Conservation (phyloP, 2,113 vertebrate species). For the Tamias sibiricus region DNA sequence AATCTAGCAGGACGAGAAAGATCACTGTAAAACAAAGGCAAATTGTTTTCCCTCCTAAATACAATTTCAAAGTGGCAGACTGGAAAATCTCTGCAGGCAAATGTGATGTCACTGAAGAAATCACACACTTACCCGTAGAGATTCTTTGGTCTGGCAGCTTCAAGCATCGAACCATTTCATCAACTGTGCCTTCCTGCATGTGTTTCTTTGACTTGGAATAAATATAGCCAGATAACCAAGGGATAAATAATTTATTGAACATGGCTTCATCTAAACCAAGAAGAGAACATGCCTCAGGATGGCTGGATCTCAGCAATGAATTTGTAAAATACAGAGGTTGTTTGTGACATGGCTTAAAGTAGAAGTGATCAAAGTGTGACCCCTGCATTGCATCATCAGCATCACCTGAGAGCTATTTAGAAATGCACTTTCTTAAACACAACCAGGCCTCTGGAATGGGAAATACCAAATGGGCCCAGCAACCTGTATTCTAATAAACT, state of each 20-base stretch:
- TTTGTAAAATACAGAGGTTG: neutral
- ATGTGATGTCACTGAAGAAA: slow-evolving; percentile 92
- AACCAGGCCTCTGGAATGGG: neutral
- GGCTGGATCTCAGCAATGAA: slow-evolving; percentile 3
- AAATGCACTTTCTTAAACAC: neutral
- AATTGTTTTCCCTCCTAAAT: slow-evolving; percentile 32
- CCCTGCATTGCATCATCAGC: neutral
- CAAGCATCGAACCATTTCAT: slow-evolving; percentile 64
- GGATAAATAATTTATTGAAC: neutral
- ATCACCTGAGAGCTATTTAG: neutral
- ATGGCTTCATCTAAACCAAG: slow-evolving; percentile 31
- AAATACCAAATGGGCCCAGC: neutral
- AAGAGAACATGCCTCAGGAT: neutral
- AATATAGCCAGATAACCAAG: slow-evolving; percentile 56
- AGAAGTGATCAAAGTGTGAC: neutral
- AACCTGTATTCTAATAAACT: neutral
- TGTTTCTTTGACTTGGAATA: slow-evolving; percentile 63
- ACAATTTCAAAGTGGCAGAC: slow-evolving; percentile 86
- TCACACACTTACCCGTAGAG: slow-evolving; percentile 97
- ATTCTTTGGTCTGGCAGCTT: slow-evolving; percentile 92
- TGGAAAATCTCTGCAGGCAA: slow-evolving; percentile 99
- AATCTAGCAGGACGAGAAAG: slow-evolving; percentile 5
- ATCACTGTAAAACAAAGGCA: slow-evolving; percentile 34
- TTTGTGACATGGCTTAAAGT: neutral
- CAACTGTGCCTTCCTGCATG: slow-evolving; percentile 65